Base-by-base conservation (phyloP, 2,113 vertebrate genomes). In the Phylloscopus trochiloides region DNA sequence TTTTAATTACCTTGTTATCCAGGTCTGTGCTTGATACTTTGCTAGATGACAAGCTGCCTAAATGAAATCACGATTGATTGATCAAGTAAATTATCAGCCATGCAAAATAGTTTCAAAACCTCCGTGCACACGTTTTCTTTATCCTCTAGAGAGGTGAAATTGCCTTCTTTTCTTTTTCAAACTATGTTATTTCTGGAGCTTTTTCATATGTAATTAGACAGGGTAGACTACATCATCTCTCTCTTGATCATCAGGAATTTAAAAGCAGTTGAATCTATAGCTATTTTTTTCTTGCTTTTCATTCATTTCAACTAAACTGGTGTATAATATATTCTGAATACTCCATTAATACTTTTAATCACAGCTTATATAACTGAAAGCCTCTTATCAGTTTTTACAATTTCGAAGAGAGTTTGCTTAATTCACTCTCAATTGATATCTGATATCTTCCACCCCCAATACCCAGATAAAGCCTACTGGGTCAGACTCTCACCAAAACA, bases 281-380 rank as follows among this genome's bases (percentile, higher is more conserved):
- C 28, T 75, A 12, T 43, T 73, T 77, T 80, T 88, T 86, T 34
- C 20, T 79, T 74, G 24, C 14, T 91, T 83, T 90, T 82, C 55
- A 90, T 85, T 90, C 61, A 81, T 20, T 81, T 93, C 65, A 90
- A n/a, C 34, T 79, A 61, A 93, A 85, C 29, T 88, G 12, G 4
- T 22, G 0, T n/a, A 34, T 52, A 86, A 90, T 51, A 36, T 28
- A 76, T 67, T 47, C 67, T 57, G 71, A 63, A 75, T 59, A 72
- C 14, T 79, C 45, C 48, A 66, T n/a, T 74, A 77, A 84, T 29
- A 85, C 36, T 85, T 96, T 70, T 47, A 78, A 82, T 75, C 34
- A 58, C 24, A 90, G 17, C 19, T 94, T 78, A 66, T 59, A 3
- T 78, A 86, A 92, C 50, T 21, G 31, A 86, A 95, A 94, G 71